phyloP scores from a whole-genome alignment of 1,140 invertebrate species.

The Apocrypta bakeri region DNA sequence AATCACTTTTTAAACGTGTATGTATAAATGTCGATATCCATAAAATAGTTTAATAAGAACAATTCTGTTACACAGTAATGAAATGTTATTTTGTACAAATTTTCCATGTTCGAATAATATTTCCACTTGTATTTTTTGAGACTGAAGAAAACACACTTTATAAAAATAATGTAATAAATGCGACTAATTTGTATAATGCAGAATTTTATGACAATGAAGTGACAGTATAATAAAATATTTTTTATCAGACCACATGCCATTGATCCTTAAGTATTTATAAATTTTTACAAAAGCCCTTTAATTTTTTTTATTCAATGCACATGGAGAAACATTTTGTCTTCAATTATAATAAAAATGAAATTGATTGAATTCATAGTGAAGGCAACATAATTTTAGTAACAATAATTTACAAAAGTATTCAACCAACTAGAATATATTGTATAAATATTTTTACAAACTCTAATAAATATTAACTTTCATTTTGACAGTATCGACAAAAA shows the following conservation, averaged over 20 bases:
- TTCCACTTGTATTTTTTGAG: background rate
- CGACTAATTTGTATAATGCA: background rate
- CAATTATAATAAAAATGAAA: too few relatives aligned
- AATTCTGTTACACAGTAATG: background rate
- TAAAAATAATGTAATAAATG: conserved; percentile 25
- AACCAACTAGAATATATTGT: background rate
- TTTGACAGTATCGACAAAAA: background rate
- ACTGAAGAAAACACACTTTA: background rate
- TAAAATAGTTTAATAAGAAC: background rate
- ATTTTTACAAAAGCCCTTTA: background rate
- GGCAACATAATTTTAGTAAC: background rate
- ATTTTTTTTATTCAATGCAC: background rate
- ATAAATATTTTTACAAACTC: background rate
- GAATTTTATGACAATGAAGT: background rate
- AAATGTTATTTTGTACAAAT: background rate
- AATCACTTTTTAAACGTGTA: conserved; percentile 11
- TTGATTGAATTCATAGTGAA: too few relatives aligned
- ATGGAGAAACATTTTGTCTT: background rate
- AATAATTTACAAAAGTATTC: conserved; percentile 7
- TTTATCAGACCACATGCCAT: background rate
- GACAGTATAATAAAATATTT: conserved; percentile 4
- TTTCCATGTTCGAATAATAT: background rate
- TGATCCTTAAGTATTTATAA: background rate
- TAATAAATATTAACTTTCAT: background rate
- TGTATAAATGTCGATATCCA: background rate